Evolutionary conservation across 2,113 vertebrate species (phyloP), one percentile per base, ranked within the genome.

Genomic region (Cervus canadensis): DNA sequence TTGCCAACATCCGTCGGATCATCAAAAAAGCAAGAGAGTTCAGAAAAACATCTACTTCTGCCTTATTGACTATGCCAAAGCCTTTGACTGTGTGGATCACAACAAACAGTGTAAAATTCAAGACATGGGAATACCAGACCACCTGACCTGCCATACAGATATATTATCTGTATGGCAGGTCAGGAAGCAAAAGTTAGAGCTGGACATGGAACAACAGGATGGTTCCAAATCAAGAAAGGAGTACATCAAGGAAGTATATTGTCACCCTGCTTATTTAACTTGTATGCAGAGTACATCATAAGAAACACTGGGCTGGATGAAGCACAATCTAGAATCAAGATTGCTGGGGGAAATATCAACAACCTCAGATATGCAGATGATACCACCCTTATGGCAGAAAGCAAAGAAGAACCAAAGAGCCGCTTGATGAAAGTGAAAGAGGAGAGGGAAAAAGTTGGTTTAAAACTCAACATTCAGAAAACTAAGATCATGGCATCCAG

Each of bases 1-100:
- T 33, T 64, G 62, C 15, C 62, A 64, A 64, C 15, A 4, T 33
- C 62, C 1, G 0, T 33, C 0, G 0, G 15, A 33, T 64, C 30
- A 17, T 64, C 16, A 30, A 64, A 64, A 33, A 33, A 33, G 15
- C 62, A 64, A 33, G 62, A 54, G 52, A 64, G 62, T 64, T 64
- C 62, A 64, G 62, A 33, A 64, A 64, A 64, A 64, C 62, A 33
- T 64, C 30, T 54, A 54, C 52, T 54, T 54, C 52, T 64, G 62
- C 62, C 33, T 64, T 64, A 33, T 17, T 33, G 62, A 33, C 30
- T 64, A 33, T 64, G 62, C 30, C 30, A 64, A 64, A 64, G 30
- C 60, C 15, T 64, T 33, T 64, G 60, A 33, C 62, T 64, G 15
- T 64, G 15, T 64, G 62, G 30, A 64, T 33, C 15, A 4, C 62